A percentile compares a stretch with the other conserved stretches of the same genome.
These are phyloP conservation scores for Drosophila mayaguana DNA, from an alignment of 2,888 invertebrate genomes.

Conservation along the genomic window DNA sequence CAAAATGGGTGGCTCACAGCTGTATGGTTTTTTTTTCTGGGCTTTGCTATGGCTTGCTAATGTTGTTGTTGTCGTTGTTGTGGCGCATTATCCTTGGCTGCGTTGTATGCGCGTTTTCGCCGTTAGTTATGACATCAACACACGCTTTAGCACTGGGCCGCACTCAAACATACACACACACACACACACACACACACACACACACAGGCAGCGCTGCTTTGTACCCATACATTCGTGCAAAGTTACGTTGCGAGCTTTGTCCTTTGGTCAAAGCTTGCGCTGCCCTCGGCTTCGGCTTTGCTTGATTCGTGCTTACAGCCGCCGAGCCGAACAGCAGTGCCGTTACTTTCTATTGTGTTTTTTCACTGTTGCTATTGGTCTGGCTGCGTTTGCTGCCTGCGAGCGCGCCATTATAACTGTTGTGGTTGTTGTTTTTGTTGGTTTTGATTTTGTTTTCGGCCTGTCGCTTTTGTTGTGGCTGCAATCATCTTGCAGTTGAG, in stretches of 20 bases:
- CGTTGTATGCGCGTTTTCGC: slow-evolving; percentile 46
- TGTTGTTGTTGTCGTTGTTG: slow-evolving; percentile 12
- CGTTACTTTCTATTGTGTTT: slow-evolving; percentile 9
- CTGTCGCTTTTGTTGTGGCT: slow-evolving; percentile 17
- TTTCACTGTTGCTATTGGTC: slow-evolving; percentile 4
- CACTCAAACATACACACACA: slow-evolving; percentile 18
- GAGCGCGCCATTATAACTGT: slow-evolving; percentile 29
- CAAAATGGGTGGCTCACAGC: slow-evolving; percentile 72
- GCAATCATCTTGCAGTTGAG: slow-evolving; percentile 38
- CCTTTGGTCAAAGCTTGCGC: slow-evolving; percentile 62
- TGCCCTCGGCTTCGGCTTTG: slow-evolving; percentile 42
- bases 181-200: slow-evolving; percentile 15
- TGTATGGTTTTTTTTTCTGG: slow-evolving; percentile 24
- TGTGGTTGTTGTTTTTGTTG: not conserved
- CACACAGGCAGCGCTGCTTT: not conserved
- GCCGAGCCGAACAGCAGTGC: slow-evolving; percentile 23
- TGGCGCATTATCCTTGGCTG: slow-evolving; percentile 62
- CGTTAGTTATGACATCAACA: slow-evolving; percentile 72
- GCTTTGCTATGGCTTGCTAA: slow-evolving; percentile 12
- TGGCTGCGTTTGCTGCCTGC: slow-evolving; percentile 13
- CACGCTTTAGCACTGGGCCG: slow-evolving; percentile 59
- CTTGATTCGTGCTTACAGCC: slow-evolving; percentile 65
- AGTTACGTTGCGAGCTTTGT: slow-evolving; percentile 47
- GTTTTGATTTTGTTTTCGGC: not conserved
- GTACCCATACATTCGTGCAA: not conserved